Evolutionary conservation across 2,888 invertebrate genomes (phyloP), one percentile per base, ranked within the genome.

Genomic region (Agapetus fuscipes): DNA sequence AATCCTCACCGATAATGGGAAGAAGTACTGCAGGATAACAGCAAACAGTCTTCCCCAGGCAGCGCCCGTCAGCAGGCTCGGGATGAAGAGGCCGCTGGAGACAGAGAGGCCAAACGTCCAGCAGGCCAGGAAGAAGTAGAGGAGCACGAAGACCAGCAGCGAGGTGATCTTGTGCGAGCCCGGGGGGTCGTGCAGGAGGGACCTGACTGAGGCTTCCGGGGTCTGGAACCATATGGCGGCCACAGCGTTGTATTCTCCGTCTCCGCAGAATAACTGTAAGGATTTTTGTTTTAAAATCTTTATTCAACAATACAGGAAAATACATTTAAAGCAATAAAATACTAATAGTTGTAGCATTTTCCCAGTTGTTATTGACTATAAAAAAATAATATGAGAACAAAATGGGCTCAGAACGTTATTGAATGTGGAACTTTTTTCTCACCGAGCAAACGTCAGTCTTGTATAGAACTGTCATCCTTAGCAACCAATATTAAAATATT

Each of bases 181-280:
- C 52, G 82, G 74, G 0, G 87, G 82, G 66, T 93, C 91, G 64
- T 98, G 98, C 49, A 98, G 86, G 17, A 98, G 71, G 7, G 90
- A 86, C 16, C 87, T 80, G 0, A 98, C 95, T 13, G 88, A 88
- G 3, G 88, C 87, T 62, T 98, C 98, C 0, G 98, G 97, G 3
- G 95, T 95, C 70, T 95, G 94, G 60, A 98, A 94, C 87, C 97
- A 96, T 39, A 98, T 76, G 15, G 90, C 83, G 0, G 94, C 95
- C 27, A 91, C 76, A 0, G 90, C 85, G 61, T 88, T 96, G 65
- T 93, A 96, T 59, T 96, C 80, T 2, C 94, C 95, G 56, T 94
- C 91, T 3, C 79, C 76, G 59, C 97, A 98, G 60, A 83, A 88
- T 55, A 95, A 67, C 81, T 88, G 61, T 4, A 66, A 28, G n/a